Base-by-base conservation (phyloP, 2,888 invertebrate genomes). In the Cryptocephalus moraei region DNA sequence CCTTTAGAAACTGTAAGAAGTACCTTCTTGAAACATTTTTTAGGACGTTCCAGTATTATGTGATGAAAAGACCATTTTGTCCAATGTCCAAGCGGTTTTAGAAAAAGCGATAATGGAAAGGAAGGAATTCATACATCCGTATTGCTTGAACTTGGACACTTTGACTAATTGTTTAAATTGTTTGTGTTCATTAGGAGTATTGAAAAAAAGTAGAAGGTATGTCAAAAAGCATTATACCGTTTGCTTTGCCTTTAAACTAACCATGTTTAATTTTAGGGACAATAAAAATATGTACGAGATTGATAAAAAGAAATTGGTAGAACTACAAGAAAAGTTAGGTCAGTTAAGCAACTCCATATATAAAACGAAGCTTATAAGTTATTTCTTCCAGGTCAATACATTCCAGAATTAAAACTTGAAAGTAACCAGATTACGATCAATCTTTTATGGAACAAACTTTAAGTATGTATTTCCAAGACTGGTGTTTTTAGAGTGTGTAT, bases 91-190 rank as follows among this genome's bases (percentile, higher is more conserved):
- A 62, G 73, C 75, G 60, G 67, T 73, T 12, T 72, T 79, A 31
- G 86, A 86, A 66, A 61, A 63, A 13, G 59, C 72, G 34, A 62
- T 80, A 3, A 63, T 64, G 14, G 59, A 67, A 33, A 63, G 63
- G 45, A 57, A 61, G 10, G 63, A 66, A 38, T 62, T 68, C 45
- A 72, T 76, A 9, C 86, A 86, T 71, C 86, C 87, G 0, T 86
- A 86, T 69, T 80, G 82, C 55, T 73, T 90, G 48, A 84, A 84
- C 38, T 72, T 89, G 54, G 88, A 89, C 54, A 74, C 77, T 45
- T 70, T 75, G 42, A 71, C 68, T 33, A 76, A 77, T 66, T 80
- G 80, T 53, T 62, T 82, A 42, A 71, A 70, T 40, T 78, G 79
- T 1, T 71, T 82, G 1, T 65, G 68, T 4, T 69, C 71, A 32